These are phyloP conservation scores for Tenthredo notha DNA, from an alignment of 2,888 invertebrate species.

Conservation along the genomic window DNA sequence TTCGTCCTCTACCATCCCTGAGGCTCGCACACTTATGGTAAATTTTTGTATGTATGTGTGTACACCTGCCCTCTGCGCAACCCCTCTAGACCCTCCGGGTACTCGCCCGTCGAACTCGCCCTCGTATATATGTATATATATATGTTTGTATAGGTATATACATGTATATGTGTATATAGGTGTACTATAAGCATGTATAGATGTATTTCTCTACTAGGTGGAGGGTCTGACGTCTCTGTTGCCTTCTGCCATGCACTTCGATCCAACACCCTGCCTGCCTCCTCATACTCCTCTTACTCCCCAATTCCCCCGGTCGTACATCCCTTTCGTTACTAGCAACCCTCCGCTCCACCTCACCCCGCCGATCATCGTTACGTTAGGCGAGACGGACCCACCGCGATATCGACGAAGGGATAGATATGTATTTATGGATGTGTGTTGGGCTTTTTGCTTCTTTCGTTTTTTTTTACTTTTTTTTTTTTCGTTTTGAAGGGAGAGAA, in stretches of 20 bases:
- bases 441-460: not conserved
- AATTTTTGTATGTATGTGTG: not conserved
- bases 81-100: conserved; percentile 38
- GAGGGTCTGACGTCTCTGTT: conserved; percentile 53
- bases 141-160: too few relatives aligned
- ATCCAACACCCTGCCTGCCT: conserved; percentile 55
- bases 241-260: conserved; percentile 48
- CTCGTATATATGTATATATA: not conserved
- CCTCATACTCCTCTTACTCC: conserved; percentile 34
- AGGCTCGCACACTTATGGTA: conserved; percentile 10
- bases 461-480: not conserved
- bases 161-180: not conserved
- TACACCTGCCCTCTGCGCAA: conserved; percentile 44
- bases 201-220: conserved; percentile 6
- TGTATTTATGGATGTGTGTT: conserved; percentile 3
- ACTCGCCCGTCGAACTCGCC: conserved; percentile 31
- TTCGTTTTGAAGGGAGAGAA: not conserved
- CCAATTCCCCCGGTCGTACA: conserved; percentile 54
- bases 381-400: conserved; percentile 40
- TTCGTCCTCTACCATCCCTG: conserved; percentile 59
- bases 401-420: conserved; percentile 35
- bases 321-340: conserved; percentile 42
- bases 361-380: conserved; percentile 50
- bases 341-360: conserved; percentile 49
- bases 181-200: not conserved